A percentile compares a stretch with the other conserved stretches of the same genome.
Conservation (phyloP, 2,888 invertebrate genomes). For the Deroplatys truncata region DNA sequence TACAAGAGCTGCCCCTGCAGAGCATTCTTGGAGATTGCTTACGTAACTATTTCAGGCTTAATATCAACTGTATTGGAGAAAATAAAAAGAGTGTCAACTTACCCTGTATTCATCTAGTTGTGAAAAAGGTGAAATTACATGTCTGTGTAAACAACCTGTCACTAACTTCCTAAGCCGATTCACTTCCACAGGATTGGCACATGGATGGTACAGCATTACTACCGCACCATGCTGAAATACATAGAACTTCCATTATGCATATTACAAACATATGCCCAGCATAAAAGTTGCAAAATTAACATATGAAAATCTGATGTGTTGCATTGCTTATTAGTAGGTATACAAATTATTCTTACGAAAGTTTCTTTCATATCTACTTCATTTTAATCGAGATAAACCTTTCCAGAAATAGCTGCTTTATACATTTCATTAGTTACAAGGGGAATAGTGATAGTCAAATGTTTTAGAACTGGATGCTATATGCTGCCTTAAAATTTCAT, state of each 20-base stretch:
- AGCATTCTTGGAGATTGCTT: no score
- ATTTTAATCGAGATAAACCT: no score
- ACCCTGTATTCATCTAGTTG: conserved; percentile 55
- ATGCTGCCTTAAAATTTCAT: no score
- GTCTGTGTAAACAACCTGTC: conserved; percentile 63
- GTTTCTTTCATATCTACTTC: no score
- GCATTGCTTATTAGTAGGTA: not conserved
- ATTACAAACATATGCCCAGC: not conserved
- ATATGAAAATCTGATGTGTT: not conserved
- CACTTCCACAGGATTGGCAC: conserved; percentile 63
- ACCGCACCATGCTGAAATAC: conserved; percentile 66
- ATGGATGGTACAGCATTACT: conserved; percentile 83
- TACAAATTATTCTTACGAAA: no score
- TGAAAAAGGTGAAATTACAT: conserved; percentile 71
- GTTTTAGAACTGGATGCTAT: no score
- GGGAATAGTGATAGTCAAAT: no score
- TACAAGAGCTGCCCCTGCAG: no score
- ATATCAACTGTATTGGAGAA: no score
- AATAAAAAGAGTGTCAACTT: conserved; percentile 35
- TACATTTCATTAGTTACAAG: no score
- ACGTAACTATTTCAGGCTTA: no score
- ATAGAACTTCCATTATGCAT: conserved; percentile 15
- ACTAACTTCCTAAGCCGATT: conserved; percentile 57
- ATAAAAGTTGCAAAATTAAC: not conserved
- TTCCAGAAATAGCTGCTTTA: no score